Evolutionary conservation across 2,888 invertebrate genomes (phyloP).

Genomic region (Drosophila tripunctata): DNA sequence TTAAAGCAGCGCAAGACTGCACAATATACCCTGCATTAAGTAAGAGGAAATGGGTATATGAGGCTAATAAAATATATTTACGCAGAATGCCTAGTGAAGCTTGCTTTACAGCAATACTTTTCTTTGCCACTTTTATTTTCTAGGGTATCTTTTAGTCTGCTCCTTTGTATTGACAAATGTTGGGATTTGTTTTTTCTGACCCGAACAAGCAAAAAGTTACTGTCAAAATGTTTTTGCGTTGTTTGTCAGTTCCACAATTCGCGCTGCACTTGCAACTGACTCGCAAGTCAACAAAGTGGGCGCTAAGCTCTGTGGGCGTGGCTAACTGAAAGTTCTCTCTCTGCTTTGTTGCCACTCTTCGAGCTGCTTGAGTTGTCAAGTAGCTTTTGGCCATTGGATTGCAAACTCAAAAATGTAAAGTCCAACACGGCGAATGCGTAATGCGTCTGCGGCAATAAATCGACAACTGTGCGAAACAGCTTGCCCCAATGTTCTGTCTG

Average conservation of each 20-base stretch:
- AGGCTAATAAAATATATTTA: background rate
- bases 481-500: conserved; percentile 9
- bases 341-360: conserved; percentile 17
- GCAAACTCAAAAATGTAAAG: conserved; percentile 38
- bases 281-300: conserved; percentile 8
- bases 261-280: conserved; percentile 52
- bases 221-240: conserved; percentile 54
- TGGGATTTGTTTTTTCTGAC: conserved; percentile 7
- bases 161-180: background rate
- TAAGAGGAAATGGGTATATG: no score
- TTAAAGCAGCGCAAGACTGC: conserved; percentile 5
- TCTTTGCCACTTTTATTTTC: no score
- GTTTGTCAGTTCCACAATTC: conserved; percentile 52
- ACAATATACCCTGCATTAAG: background rate
- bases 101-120: no score
- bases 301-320: conserved; percentile 5
- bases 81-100: no score
- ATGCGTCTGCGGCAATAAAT: conserved; percentile 19
- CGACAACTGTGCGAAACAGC: background rate
- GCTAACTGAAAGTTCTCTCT: conserved; percentile 31
- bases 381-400: conserved; percentile 40
- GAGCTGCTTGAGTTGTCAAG: conserved; percentile 32
- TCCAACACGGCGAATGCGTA: background rate
- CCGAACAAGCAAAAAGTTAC: conserved; percentile 37
- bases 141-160: conserved; percentile 2